Percentiles rank a stretch among this genome's conserved stretches.
Evolutionary conservation across 2,888 invertebrate species (phyloP).

Genomic region (Ceratothoa steindachneri): DNA sequence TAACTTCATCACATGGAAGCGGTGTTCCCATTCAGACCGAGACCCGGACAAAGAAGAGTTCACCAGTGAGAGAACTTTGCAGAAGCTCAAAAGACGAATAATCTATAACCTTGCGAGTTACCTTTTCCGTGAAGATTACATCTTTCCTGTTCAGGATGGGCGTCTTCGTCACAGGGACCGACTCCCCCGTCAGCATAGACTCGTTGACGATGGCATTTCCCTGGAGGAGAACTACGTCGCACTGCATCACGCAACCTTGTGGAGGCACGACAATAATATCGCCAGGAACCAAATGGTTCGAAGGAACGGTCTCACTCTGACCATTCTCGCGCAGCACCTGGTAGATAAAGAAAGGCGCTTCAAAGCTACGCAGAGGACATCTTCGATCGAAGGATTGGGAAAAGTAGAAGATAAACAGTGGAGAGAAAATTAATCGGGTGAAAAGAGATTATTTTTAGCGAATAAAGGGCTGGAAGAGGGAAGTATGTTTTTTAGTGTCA

Average conservation of each 20-base stretch:
- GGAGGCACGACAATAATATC: conserved; percentile 77
- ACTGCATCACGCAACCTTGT: conserved; percentile 65
- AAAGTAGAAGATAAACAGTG: background rate
- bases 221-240: conserved; percentile 76
- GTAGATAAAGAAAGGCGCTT: background rate
- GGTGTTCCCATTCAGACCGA: too few relatives aligned
- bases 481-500: background rate
- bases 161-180: conserved; percentile 87
- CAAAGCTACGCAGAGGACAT: too few relatives aligned
- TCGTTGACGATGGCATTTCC: conserved; percentile 91
- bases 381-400: too few relatives aligned
- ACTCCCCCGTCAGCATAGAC: conserved; percentile 93
- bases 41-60: too few relatives aligned
- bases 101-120: too few relatives aligned
- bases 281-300: conserved; percentile 74
- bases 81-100: too few relatives aligned
- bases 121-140: conserved; percentile 61
- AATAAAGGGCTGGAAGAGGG: background rate
- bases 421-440: background rate
- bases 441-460: background rate
- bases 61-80: too few relatives aligned
- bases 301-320: conserved; percentile 53
- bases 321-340: conserved; percentile 36
- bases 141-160: conserved; percentile 59
- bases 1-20: too few relatives aligned